Percentiles rank a stretch among this genome's conserved stretches.
These are phyloP conservation scores for Zygothrica quintamaculata DNA, from an alignment of 2,888 invertebrate genomes.

Conservation along the genomic window DNA sequence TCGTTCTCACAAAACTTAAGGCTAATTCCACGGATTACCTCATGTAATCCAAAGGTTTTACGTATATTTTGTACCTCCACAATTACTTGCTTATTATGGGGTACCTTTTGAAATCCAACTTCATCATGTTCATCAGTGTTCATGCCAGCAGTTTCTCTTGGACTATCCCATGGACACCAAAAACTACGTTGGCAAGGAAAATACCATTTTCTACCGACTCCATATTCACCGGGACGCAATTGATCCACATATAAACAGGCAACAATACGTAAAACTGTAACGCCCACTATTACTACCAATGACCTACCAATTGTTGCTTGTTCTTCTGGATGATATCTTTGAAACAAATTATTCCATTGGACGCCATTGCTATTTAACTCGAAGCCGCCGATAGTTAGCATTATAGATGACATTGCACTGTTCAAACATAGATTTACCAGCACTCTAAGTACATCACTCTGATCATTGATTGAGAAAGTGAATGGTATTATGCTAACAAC, in stretches of 20 bases:
- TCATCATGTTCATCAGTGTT: background rate
- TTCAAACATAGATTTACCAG: too few relatives aligned
- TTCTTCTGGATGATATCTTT: constrained; percentile 87
- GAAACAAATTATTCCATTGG: constrained; percentile 85
- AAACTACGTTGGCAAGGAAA: constrained; percentile 88
- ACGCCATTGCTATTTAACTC: constrained; percentile 85
- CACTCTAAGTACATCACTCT: too few relatives aligned
- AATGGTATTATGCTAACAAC: too few relatives aligned
- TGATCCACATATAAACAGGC: constrained; percentile 93
- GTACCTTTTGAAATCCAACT: constrained; percentile 49
- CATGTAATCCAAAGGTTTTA: constrained; percentile 86
- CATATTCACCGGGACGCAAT: constrained; percentile 92
- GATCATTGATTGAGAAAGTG: too few relatives aligned
- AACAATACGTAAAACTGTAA: constrained; percentile 86
- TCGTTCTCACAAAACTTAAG: constrained; percentile 93
- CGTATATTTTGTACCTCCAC: constrained; percentile 86
- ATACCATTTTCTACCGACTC: constrained; percentile 91
- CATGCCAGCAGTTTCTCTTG: constrained; percentile 10
- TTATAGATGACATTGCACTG: too few relatives aligned
- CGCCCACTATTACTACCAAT: constrained; percentile 87
- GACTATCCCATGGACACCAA: constrained; percentile 83
- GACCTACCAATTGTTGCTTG: constrained; percentile 87
- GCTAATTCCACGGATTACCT: constrained; percentile 88
- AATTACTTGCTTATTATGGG: constrained; percentile 82
- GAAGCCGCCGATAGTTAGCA: too few relatives aligned